Evolutionary conservation across 2,888 invertebrate species (phyloP).

Genomic region (Exephanes ischioxanthus): DNA sequence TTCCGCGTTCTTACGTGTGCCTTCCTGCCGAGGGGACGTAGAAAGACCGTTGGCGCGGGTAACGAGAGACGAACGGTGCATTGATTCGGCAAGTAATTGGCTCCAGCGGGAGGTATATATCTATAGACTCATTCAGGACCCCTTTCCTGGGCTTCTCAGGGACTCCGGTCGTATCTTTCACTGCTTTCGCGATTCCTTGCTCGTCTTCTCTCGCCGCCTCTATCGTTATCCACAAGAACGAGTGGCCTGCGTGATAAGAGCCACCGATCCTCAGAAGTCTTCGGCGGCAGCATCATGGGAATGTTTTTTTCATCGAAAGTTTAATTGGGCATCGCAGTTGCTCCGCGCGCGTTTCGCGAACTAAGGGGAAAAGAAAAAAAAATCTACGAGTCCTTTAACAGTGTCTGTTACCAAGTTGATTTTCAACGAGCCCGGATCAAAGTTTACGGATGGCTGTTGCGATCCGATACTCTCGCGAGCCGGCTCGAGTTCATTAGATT

Average conservation of each 20-base stretch:
- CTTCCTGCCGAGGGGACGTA: not conserved
- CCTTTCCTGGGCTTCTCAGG: conserved; percentile 23
- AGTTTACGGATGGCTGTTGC: not conserved
- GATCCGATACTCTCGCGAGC: not conserved
- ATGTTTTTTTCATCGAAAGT: conserved; percentile 36
- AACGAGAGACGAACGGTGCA: conserved; percentile 43
- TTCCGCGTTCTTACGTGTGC: conserved; percentile 34
- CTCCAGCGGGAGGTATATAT: conserved; percentile 34
- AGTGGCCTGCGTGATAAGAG: conserved; percentile 51
- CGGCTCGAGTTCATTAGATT: not conserved
- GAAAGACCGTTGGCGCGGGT: not conserved
- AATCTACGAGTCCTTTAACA: conserved; percentile 16
- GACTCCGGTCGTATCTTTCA: conserved; percentile 43
- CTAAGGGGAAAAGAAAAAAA: not conserved
- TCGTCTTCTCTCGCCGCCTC: conserved; percentile 34
- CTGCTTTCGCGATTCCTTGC: conserved; percentile 38
- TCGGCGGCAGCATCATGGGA: conserved; percentile 5
- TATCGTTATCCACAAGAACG: conserved; percentile 53
- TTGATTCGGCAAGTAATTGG: conserved; percentile 62
- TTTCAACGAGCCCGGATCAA: not conserved
- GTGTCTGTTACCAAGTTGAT: not conserved
- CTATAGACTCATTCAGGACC: conserved; percentile 24
- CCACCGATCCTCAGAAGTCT: conserved; percentile 5
- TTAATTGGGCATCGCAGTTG: conserved; percentile 43
- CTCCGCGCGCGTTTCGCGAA: conserved; percentile 6